phyloP scores from a whole-genome alignment of 1,140 invertebrate genomes.

The Aphaenogaster ashmeadi region DNA sequence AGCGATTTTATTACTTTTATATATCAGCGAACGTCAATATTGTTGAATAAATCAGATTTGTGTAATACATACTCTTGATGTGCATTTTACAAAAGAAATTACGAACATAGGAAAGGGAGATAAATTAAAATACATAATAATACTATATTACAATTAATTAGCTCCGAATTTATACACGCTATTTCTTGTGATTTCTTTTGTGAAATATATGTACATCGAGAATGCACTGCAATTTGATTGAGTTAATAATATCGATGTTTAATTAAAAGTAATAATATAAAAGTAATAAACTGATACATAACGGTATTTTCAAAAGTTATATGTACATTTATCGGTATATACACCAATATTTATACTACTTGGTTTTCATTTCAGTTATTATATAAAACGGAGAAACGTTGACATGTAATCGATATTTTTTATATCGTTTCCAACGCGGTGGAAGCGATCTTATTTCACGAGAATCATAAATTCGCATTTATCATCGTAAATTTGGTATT shows the following conservation, averaged over 20 bases:
- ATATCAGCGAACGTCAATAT: background rate
- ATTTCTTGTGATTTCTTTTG: background rate
- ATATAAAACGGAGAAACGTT: background rate
- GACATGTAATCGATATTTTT: background rate
- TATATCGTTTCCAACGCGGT: background rate
- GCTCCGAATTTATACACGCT: background rate
- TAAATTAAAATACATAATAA: background rate
- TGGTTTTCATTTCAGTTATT: background rate
- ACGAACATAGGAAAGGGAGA: background rate
- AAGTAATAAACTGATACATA: background rate
- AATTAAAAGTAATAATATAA: background rate
- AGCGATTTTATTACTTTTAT: background rate
- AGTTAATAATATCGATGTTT: background rate
- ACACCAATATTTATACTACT: background rate
- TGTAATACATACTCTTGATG: background rate
- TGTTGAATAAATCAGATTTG: background rate
- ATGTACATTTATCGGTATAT: no score
- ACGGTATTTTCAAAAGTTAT: background rate
- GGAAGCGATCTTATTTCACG: background rate
- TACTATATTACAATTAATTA: background rate
- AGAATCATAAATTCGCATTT: conserved; percentile 28
- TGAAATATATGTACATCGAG: background rate
- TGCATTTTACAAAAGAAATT: background rate
- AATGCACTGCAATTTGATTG: background rate
- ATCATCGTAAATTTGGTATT: conserved; percentile 8